A percentile compares a stretch with the other conserved stretches of the same genome.
These are phyloP conservation scores for Seladonia tumulorum DNA, from an alignment of 2,888 invertebrate genomes.

Conservation along the genomic window DNA sequence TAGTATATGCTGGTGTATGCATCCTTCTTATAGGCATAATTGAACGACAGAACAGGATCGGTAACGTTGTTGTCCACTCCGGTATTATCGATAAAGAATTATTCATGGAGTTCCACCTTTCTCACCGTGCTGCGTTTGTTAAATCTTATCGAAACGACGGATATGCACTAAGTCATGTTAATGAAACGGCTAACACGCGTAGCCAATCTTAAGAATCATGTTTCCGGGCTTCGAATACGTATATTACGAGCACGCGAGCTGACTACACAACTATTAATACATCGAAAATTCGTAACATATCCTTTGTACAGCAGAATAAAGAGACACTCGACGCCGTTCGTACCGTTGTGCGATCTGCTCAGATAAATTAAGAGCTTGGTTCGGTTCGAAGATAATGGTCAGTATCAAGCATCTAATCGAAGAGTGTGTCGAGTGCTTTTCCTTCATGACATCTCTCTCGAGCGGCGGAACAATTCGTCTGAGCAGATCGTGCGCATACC, in stretches of 20 bases:
- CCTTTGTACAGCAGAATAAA: conserved; percentile 48
- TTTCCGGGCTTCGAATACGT: conserved; percentile 32
- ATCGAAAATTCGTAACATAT: conserved; percentile 44
- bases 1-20: too few species aligned
- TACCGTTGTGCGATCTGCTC: conserved; percentile 53
- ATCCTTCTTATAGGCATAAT: neutral
- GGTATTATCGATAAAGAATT: conserved; percentile 35
- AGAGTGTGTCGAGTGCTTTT: conserved; percentile 56
- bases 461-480: conserved; percentile 32
- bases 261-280: conserved; percentile 55
- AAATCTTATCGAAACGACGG: conserved; percentile 24
- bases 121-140: conserved; percentile 10
- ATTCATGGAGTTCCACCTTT: conserved; percentile 12
- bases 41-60: neutral
- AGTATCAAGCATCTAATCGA: conserved; percentile 61
- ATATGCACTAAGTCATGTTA: conserved; percentile 26
- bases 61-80: conserved; percentile 18
- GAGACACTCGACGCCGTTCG: conserved; percentile 45
- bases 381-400: conserved; percentile 59
- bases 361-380: conserved; percentile 60
- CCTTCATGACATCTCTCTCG: conserved; percentile 55
- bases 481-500: conserved; percentile 40
- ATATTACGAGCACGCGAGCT: conserved; percentile 35
- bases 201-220: conserved; percentile 24
- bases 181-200: conserved; percentile 18